Evolutionary conservation across 2,888 invertebrate species (phyloP).

Genomic region (Meteorus cinctellus): DNA sequence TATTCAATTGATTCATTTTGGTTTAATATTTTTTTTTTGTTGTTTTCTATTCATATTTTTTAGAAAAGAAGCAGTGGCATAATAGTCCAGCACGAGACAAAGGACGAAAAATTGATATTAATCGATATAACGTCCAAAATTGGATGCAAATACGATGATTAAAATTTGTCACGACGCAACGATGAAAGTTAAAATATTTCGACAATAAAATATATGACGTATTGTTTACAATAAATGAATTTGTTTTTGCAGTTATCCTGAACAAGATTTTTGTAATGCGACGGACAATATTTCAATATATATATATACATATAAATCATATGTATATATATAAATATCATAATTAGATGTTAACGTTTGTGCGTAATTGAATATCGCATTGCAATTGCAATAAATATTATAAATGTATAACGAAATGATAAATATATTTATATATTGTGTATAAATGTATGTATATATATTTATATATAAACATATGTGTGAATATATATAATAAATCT

Average conservation of each 20-base stretch:
- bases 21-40: not conserved
- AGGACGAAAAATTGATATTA: not conserved
- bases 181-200: slow-evolving; percentile 8
- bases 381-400: slow-evolving; percentile 68
- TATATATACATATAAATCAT: slow-evolving; percentile 48
- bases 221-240: not conserved
- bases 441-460: slow-evolving; percentile 55
- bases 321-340: slow-evolving; percentile 54
- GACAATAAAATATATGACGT: slow-evolving; percentile 9
- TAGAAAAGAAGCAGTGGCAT: not conserved
- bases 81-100: not conserved
- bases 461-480: slow-evolving; percentile 50
- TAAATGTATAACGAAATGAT: slow-evolving; percentile 73
- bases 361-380: slow-evolving; percentile 58
- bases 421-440: slow-evolving; percentile 56
- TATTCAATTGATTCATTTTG: slow-evolving; percentile 7
- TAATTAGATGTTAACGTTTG: slow-evolving; percentile 50
- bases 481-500: slow-evolving; percentile 47
- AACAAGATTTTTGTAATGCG: not conserved
- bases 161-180: slow-evolving; percentile 1
- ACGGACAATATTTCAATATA: slow-evolving; percentile 54
- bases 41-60: not conserved
- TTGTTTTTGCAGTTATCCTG: not conserved
- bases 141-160: not conserved
- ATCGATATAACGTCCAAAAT: not conserved